Base-by-base conservation (phyloP, 2,113 vertebrate species). In the Callithrix jacchus region DNA sequence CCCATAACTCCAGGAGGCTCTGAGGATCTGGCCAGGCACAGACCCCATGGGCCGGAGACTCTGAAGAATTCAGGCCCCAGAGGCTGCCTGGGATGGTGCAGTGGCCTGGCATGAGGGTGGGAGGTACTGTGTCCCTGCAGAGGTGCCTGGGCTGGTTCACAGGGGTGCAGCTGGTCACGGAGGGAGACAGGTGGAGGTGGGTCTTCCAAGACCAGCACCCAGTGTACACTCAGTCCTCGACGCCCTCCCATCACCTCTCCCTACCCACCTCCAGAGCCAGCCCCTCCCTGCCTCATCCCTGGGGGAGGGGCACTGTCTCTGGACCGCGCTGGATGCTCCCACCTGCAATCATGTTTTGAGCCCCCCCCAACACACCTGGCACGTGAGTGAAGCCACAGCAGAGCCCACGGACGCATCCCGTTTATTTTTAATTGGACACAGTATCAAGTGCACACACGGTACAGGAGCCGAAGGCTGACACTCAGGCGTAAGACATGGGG, bases 401-500 rank as follows among this genome's bases (percentile, higher is more conserved):
- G 7, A 56, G 42, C 37, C 54, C 1, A 0, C 0, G 0, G 47
- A 6, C 0, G 20, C 17, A 82, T 56, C 99, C 99, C 99, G 97
- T 99, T 99, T 99, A 99, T 99, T 99, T 99, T 98, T 99, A 99
- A 99, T 97, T 98, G 98, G 98, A 99, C 99, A 99, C 99, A 98
- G 98, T 98, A 98, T 99, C 98, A 98, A 98, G 99, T 98, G 99
- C 98, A 98, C 99, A 99, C 98, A 99, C 98, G 98, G 99, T 97
- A 99, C 98, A 97, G 98, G 98, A 98, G 98, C 98, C 98, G 97
- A 98, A 98, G 99, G 97, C 98, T 98, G 98, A 99, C 98, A 98
- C 99, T 98, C 98, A 95, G 98, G 98, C 97, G 97, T 97, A 98
- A 98, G 97, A 99, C 99, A 98, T 97, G 96, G 99, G 98, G 97